Evolutionary conservation across 23 tunicate genomes (phyloP).

Genomic region (Diplosoma virens): DNA sequence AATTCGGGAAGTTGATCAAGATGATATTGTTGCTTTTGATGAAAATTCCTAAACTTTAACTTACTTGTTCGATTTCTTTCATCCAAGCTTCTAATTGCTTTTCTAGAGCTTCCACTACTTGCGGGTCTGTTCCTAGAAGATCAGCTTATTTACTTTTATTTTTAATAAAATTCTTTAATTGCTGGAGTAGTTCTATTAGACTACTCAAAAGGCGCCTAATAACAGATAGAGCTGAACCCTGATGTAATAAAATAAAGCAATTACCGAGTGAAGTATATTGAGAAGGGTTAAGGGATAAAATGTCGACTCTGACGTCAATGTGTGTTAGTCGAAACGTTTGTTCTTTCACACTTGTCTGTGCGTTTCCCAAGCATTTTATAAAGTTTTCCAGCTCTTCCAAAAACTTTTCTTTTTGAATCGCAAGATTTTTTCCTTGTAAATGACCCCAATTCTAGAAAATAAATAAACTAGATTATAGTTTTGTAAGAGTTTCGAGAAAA

Average conservation of each 20-base stretch:
- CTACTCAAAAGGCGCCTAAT: not conserved
- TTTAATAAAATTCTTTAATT: not conserved
- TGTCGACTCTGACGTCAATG: conserved; percentile 65
- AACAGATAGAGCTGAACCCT: not conserved
- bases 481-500: not conserved
- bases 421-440: conserved; percentile 50
- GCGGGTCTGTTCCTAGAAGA: conserved; percentile 63
- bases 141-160: not conserved
- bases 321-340: conserved; percentile 71
- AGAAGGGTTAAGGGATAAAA: conserved; percentile 41
- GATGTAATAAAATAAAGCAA: no score
- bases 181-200: not conserved
- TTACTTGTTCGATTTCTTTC: conserved; percentile 86
- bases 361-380: conserved; percentile 72
- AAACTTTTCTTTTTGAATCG: conserved; percentile 34
- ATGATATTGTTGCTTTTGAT: no score
- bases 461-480: not conserved
- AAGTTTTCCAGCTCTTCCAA: conserved; percentile 75
- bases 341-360: conserved; percentile 65
- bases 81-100: conserved; percentile 72
- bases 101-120: conserved; percentile 65
- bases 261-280: conserved; percentile 60
- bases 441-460: conserved; percentile 77
- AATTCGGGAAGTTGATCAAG: no score
- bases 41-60: not conserved